Percentiles rank a stretch among this genome's conserved stretches.
Conservation (phyloP, 2,113 vertebrate genomes). For the Orthonyx spaldingii region DNA sequence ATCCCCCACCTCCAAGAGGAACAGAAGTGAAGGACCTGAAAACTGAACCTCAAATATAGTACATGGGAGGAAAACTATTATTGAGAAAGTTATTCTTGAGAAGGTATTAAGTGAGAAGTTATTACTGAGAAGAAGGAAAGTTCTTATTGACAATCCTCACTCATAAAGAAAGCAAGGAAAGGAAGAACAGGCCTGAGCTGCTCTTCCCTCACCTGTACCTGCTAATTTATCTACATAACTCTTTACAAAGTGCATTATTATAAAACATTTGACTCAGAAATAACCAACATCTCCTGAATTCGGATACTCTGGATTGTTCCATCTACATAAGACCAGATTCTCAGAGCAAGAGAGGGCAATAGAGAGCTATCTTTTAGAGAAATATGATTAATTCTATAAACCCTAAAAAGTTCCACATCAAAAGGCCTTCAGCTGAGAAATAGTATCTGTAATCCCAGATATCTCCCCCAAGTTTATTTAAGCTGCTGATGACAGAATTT, state of each 20-base stretch:
- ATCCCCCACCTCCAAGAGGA: fast-evolving
- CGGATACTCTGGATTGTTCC: background rate
- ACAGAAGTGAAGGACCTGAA: background rate
- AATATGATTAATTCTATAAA: background rate
- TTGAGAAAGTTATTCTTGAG: background rate
- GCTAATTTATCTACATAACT: background rate
- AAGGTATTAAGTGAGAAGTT: background rate
- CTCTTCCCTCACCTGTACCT: background rate
- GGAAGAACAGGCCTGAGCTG: background rate
- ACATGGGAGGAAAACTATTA: background rate
- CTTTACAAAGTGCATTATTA: background rate
- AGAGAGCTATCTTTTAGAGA: constrained; percentile 38
- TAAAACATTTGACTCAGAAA: background rate
- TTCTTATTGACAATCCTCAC: background rate
- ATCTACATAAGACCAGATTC: background rate
- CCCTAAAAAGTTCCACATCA: background rate
- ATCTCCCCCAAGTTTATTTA: background rate
- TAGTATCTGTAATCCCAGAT: background rate
- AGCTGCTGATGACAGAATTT: background rate
- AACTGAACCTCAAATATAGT: background rate
- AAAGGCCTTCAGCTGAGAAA: background rate
- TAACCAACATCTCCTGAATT: background rate
- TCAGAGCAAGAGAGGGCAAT: constrained; percentile 58
- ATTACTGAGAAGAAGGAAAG: background rate
- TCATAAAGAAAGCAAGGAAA: background rate